These are phyloP conservation scores for Ormyrus pomaceus DNA, from an alignment of 2,888 invertebrate genomes.

Conservation along the genomic window DNA sequence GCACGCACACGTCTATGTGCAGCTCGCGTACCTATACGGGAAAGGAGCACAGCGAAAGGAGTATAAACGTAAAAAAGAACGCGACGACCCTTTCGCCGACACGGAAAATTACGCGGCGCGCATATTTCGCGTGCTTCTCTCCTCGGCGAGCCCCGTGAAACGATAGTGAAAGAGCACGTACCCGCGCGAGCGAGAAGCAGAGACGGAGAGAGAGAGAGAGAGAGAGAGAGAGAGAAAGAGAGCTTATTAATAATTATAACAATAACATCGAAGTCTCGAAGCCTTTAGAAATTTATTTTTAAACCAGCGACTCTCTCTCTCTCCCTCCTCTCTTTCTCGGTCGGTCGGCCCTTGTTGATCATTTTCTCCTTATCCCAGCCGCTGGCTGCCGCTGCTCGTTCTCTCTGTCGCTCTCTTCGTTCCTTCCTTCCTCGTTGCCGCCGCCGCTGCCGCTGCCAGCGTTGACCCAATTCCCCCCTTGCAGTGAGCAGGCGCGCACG, in stretches of 20 bases:
- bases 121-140: constrained; percentile 32
- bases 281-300: constrained; percentile 54
- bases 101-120: constrained; percentile 24
- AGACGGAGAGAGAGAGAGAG: constrained; percentile 24
- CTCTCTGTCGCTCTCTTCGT: constrained; percentile 21
- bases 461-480: constrained; percentile 56
- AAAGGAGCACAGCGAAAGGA: not conserved
- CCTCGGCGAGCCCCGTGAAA: not conserved
- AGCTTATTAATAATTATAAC: constrained; percentile 54
- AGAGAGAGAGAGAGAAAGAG: constrained; percentile 19
- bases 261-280: constrained; percentile 48
- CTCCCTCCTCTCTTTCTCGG: not conserved
- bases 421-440: constrained; percentile 35
- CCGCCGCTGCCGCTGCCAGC: constrained; percentile 34
- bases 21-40: too few relatives aligned
- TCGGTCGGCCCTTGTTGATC: constrained; percentile 50
- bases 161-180: not conserved
- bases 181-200: not conserved
- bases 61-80: constrained; percentile 10
- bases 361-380: constrained; percentile 52
- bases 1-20: too few relatives aligned
- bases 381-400: constrained; percentile 4
- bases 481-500: constrained; percentile 35
- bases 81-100: constrained; percentile 22
- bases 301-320: constrained; percentile 29